Evolutionary conservation across 2,113 vertebrate species (phyloP), one percentile per base, ranked within the genome.

Genomic region (Hassar affinis): DNA sequence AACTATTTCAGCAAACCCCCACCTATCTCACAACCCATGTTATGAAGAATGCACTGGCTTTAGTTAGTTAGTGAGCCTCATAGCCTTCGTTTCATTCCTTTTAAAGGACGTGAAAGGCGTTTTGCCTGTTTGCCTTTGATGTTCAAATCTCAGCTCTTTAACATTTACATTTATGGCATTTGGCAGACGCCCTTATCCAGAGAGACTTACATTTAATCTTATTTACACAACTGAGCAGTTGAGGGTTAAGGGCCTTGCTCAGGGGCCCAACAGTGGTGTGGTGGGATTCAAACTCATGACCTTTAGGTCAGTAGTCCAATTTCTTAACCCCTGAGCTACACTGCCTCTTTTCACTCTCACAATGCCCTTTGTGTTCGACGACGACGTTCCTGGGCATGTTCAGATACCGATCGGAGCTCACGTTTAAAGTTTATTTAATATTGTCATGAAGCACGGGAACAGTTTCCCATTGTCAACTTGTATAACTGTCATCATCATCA

Each of bases 61-160:
- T 18, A 52, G 12, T 75, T 25, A 56, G 30, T 80, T 52, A 51
- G 30, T 78, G 47, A 27, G 12, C 3, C 56, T 17, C 35, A 51
- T 59, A 25, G 6, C 27, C 62, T 66, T 56, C 17, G 3, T 20
- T 82, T 75, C 38, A 12, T 77, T 59, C 52, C 20, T 59, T 72
- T 72, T 51, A 17, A 49, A 61, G 42, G 61, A 68, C 52, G 11
- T 12, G 42, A 61, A 59, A 79, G 52, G 45, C 42, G 59, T 59
- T 35, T 66, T 85, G 52, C 61, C n/a, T n/a, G n/a, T n/a, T n/a
- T n/a, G n/a, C 59, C 78, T 89, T 90, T 82, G 89, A 91, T 88
- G 82, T 90, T 91, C 80, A 92, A 83, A 83, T 86, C 54, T 74
- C 68, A 64, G 33, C 82, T 81, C 75, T n/a, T n/a, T n/a, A n/a